These are phyloP conservation scores for Silurus aristotelis DNA, from an alignment of 2,797 vertebrate species.

Conservation along the genomic window DNA sequence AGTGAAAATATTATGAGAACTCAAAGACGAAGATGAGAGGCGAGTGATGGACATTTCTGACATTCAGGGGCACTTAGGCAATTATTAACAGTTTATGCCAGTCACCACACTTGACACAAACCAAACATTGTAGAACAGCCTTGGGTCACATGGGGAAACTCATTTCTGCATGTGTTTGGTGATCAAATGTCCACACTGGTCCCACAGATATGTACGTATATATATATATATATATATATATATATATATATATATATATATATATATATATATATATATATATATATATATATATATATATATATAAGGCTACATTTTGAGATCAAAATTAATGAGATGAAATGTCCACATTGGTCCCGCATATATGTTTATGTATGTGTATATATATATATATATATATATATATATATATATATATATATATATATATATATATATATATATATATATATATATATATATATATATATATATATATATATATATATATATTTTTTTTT, in stretches of 20 bases:
- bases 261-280: constrained; percentile 12
- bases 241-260: constrained; percentile 14
- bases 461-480: too few relatives aligned
- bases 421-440: too few relatives aligned
- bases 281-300: constrained; percentile 13
- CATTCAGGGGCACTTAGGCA: constrained; percentile 82
- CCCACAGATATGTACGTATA: not conserved
- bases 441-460: too few relatives aligned
- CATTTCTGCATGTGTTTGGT: constrained; percentile 78
- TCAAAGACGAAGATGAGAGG: constrained; percentile 61
- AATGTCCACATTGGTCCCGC: constrained; percentile 77
- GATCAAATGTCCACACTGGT: constrained; percentile 80
- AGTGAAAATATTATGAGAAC: constrained; percentile 82
- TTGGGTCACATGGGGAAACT: constrained; percentile 78
- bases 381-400: too few relatives aligned
- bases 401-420: too few relatives aligned
- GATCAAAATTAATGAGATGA: constrained; percentile 58
- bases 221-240: not conserved
- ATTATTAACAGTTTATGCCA: constrained; percentile 83
- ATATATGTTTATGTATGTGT: not conserved
- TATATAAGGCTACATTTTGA: too few relatives aligned
- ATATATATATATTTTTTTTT: too few relatives aligned
- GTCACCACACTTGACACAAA: constrained; percentile 83
- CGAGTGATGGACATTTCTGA: constrained; percentile 80
- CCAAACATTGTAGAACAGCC: constrained; percentile 74